Evolutionary conservation across 1,140 invertebrate species (phyloP).

Genomic region (Globodera rostochiensis): DNA sequence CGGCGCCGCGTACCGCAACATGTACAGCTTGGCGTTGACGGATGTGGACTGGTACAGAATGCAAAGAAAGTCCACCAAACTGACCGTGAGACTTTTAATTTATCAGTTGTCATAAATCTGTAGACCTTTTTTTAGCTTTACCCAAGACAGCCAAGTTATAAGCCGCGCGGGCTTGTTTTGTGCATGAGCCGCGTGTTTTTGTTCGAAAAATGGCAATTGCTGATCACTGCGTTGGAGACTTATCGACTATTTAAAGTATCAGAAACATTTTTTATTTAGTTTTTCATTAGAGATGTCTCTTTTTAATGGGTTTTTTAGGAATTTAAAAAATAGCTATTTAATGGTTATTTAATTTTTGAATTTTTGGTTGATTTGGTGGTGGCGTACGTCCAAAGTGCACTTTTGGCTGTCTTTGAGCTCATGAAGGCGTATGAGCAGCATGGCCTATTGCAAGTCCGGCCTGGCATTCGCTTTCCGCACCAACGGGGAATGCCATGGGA

Average conservation of each 20-base stretch:
- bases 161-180: slow-evolving; percentile 23
- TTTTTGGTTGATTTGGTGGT: slow-evolving; percentile 38
- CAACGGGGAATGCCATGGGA: slow-evolving; percentile 31
- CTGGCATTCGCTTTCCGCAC: slow-evolving; percentile 38
- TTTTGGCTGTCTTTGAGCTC: slow-evolving; percentile 23
- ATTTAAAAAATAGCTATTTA: neutral
- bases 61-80: neutral
- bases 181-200: slow-evolving; percentile 42
- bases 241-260: slow-evolving; percentile 28
- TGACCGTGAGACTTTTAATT: neutral
- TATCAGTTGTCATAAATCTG: neutral
- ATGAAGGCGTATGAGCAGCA: slow-evolving; percentile 35
- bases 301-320: neutral
- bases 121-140: slow-evolving; percentile 18
- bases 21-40: neutral
- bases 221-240: slow-evolving; percentile 34
- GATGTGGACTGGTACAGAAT: neutral
- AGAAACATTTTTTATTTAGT: too few species aligned
- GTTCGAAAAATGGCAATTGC: slow-evolving; percentile 36
- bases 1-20: neutral
- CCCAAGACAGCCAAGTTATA: slow-evolving; percentile 19
- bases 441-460: slow-evolving; percentile 34
- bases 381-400: slow-evolving; percentile 32
- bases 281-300: too few species aligned
- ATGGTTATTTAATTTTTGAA: neutral